Evolutionary conservation across 2,113 vertebrate genomes (phyloP).

Genomic region (Dendrocopos noguchii): DNA sequence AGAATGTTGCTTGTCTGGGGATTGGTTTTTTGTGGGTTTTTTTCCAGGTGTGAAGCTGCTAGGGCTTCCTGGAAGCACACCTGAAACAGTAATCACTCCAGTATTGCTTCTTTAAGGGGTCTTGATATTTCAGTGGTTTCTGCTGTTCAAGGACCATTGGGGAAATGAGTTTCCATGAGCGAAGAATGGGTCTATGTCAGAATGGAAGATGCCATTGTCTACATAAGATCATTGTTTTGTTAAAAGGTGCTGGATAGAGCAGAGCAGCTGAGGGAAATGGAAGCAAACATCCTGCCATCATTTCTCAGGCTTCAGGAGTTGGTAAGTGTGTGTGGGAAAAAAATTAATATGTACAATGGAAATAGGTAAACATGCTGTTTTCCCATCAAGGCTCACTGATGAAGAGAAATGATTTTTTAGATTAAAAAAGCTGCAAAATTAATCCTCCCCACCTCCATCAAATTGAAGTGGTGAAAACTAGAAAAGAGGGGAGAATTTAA

Average conservation of each 20-base stretch:
- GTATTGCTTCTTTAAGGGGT: not conserved
- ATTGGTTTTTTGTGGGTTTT: not conserved
- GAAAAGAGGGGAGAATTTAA: not conserved
- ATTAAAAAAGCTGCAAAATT: not conserved
- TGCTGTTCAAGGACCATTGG: not conserved
- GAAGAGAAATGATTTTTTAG: not conserved
- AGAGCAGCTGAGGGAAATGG: constrained; percentile 90
- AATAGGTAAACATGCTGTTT: not conserved
- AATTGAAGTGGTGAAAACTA: not conserved
- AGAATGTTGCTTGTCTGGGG: not conserved
- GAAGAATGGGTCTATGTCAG: not conserved
- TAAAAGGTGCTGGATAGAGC: constrained; percentile 93
- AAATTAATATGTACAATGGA: not conserved
- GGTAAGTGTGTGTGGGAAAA: constrained; percentile 78
- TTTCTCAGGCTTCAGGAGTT: constrained; percentile 94
- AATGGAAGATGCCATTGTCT: not conserved
- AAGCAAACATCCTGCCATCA: constrained; percentile 90
- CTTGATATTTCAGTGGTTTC: not conserved
- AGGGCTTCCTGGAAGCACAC: not conserved
- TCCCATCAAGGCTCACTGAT: not conserved
- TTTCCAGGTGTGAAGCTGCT: not conserved
- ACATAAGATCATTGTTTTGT: not conserved
- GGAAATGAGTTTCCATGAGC: not conserved
- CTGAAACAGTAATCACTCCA: not conserved
- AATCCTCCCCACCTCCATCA: not conserved